phyloP scores from a whole-genome alignment of 2,113 vertebrate species.

The Callaeas wilsoni region DNA sequence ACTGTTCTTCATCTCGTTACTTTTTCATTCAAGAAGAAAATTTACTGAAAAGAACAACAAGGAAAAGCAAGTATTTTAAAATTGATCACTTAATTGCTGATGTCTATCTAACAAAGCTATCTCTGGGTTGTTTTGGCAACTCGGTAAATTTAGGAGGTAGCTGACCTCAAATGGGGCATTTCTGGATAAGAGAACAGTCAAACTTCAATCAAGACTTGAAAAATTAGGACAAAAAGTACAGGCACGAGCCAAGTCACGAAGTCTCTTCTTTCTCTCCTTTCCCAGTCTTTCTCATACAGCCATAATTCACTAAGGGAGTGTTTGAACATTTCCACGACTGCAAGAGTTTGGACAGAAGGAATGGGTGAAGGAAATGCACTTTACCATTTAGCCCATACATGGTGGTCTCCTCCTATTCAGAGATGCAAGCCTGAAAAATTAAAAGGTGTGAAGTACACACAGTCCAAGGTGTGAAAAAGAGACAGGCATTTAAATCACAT shows the following conservation, averaged over 20 bases:
- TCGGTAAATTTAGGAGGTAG: not conserved
- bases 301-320: not conserved
- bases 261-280: not conserved
- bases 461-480: not conserved
- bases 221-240: not conserved
- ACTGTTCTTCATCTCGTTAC: not conserved
- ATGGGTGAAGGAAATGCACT: not conserved
- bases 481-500: not conserved
- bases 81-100: not conserved
- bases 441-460: not conserved
- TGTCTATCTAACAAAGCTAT: not conserved
- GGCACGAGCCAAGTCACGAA: not conserved
- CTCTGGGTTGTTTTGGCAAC: not conserved
- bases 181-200: not conserved
- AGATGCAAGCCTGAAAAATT: not conserved
- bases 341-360: not conserved
- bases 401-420: not conserved
- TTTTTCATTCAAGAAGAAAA: conserved; percentile 16
- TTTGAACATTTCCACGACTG: not conserved
- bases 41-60: not conserved
- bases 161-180: not conserved
- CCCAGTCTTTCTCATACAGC: not conserved
- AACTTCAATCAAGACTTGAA: not conserved
- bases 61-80: not conserved
- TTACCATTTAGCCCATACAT: not conserved